phyloP scores from a whole-genome alignment of 2,113 vertebrate genomes.

The Syngnathus floridae region DNA sequence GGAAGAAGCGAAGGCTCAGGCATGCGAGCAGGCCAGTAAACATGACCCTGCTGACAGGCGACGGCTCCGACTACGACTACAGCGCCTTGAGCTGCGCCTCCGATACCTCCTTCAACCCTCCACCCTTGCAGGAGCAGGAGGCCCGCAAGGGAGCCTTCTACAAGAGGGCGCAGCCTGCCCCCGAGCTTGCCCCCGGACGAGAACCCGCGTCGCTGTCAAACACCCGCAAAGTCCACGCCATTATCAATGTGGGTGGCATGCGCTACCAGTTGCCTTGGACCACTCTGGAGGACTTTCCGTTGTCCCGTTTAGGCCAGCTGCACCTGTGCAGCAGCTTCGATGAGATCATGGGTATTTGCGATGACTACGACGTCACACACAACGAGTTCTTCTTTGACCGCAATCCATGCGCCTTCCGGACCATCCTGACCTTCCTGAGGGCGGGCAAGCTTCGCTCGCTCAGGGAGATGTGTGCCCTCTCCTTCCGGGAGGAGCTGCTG shows the following conservation, averaged over 20 bases:
- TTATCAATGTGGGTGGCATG: constrained; percentile 94
- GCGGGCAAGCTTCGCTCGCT: constrained; percentile 88
- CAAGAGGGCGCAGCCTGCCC: constrained; percentile 79
- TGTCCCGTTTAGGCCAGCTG: constrained; percentile 87
- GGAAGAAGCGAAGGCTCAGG: constrained; percentile 51
- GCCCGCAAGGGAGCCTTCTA: constrained; percentile 86
- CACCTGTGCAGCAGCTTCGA: constrained; percentile 91
- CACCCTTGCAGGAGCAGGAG: constrained; percentile 78
- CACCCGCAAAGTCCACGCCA: constrained; percentile 80
- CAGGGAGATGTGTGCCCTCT: constrained; percentile 89
- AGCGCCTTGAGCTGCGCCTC: constrained; percentile 92
- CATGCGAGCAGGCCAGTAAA: constrained; percentile 78
- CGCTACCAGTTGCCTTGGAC: constrained; percentile 94
- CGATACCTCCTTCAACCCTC: constrained; percentile 78
- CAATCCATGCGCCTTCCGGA: constrained; percentile 89
- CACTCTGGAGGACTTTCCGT: constrained; percentile 90
- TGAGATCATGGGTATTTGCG: constrained; percentile 91
- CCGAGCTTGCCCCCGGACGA: constrained; percentile 49
- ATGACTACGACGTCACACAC: constrained; percentile 88
- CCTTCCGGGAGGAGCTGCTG: constrained; percentile 92
- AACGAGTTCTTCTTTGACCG: constrained; percentile 99
- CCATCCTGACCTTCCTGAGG: constrained; percentile 90
- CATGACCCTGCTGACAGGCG: constrained; percentile 93
- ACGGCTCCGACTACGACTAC: constrained; percentile 96
- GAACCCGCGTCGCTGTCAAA: constrained; percentile 57